Evolutionary conservation across 2,888 invertebrate species (phyloP).

Genomic region (Tethea ocularis): DNA sequence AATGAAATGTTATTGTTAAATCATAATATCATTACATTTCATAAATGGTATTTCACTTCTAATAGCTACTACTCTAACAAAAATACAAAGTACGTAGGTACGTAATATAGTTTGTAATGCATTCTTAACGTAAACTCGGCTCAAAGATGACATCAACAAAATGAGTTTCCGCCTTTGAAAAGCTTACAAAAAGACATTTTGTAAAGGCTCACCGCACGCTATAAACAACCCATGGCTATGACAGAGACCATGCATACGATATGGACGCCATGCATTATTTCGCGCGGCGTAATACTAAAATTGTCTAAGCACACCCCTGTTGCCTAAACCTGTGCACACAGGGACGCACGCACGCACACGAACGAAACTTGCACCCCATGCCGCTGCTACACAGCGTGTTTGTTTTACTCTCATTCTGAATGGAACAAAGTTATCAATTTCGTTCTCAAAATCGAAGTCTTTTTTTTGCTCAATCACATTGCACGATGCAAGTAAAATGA

Average conservation of each 20-base stretch:
- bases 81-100: not conserved
- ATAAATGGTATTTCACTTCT: not conserved
- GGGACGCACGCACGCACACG: conserved; percentile 37
- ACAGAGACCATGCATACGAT: conserved; percentile 60
- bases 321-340: conserved; percentile 55
- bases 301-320: conserved; percentile 77
- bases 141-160: conserved; percentile 18
- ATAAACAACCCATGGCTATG: conserved; percentile 48
- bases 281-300: conserved; percentile 75
- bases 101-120: conserved; percentile 5
- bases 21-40: too few species aligned
- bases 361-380: conserved; percentile 55
- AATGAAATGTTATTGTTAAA: too few species aligned
- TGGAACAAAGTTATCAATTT: not conserved
- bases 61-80: not conserved
- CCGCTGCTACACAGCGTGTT: conserved; percentile 56
- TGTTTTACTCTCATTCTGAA: conserved; percentile 27
- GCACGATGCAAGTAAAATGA: too few species aligned
- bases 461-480: too few species aligned
- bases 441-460: not conserved
- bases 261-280: conserved; percentile 69
- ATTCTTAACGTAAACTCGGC: conserved; percentile 9
- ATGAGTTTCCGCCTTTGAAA: conserved; percentile 36
- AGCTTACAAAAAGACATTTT: conserved; percentile 42
- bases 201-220: conserved; percentile 35